These are phyloP conservation scores for Pelvicachromis taeniatus DNA, from an alignment of 2,113 vertebrate genomes.

Conservation along the genomic window DNA sequence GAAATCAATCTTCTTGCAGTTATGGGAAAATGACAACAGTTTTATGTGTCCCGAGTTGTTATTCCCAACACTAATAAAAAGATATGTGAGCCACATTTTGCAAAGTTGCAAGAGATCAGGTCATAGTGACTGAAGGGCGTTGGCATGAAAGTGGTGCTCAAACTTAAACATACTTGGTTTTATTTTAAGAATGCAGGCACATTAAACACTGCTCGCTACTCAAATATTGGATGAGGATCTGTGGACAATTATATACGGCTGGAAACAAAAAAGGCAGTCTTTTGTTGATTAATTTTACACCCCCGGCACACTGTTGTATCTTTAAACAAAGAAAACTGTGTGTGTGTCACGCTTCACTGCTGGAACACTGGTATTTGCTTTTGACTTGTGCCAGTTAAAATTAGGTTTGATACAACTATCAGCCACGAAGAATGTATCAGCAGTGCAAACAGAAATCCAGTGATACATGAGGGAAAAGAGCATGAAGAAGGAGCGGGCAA, in stretches of 20 bases:
- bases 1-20: neutral
- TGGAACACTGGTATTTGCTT: constrained; percentile 35
- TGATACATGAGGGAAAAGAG: constrained; percentile 1
- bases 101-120: neutral
- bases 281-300: constrained; percentile 40
- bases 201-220: neutral
- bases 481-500: neutral
- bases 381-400: constrained; percentile 31
- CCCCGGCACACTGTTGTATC: neutral
- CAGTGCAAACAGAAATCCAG: constrained; percentile 5
- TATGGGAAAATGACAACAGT: neutral
- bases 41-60: neutral
- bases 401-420: constrained; percentile 25
- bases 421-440: constrained; percentile 1
- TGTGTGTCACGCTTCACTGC: neutral
- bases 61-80: neutral
- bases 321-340: constrained; percentile 31
- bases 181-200: neutral
- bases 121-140: neutral
- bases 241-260: constrained; percentile 26
- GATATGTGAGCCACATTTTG: neutral
- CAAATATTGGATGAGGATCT: constrained; percentile 23
- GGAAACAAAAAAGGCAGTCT: neutral
- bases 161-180: neutral
- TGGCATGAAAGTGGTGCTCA: neutral